Percentiles rank a stretch among this genome's conserved stretches.
Conservation (phyloP, 2,113 vertebrate species). For the Pelecanoides urinatrix region DNA sequence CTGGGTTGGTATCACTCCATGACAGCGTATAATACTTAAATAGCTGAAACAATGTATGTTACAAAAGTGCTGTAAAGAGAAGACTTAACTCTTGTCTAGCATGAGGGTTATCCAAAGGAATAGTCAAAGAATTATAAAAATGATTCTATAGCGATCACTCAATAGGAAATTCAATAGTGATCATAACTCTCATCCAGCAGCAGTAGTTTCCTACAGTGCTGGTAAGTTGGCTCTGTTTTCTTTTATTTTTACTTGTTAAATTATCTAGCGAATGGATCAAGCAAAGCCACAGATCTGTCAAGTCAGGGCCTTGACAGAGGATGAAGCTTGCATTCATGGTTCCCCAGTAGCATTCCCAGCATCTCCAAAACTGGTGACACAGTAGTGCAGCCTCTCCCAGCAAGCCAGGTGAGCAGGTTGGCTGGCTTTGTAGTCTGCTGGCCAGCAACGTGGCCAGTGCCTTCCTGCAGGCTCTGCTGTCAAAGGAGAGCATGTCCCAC, state of each 20-base stretch:
- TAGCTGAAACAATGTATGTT: background rate
- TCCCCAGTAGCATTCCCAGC: background rate
- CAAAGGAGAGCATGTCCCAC: background rate
- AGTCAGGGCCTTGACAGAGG: background rate
- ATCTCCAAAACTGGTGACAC: background rate
- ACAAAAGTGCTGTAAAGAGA: background rate
- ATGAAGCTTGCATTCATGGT: background rate
- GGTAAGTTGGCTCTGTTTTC: background rate
- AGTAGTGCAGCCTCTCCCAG: background rate
- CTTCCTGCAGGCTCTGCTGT: background rate
- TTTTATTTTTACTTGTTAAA: background rate
- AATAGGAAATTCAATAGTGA: background rate
- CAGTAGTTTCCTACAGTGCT: background rate
- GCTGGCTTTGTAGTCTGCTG: background rate
- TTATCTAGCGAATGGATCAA: background rate
- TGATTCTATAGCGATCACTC: fast-evolving
- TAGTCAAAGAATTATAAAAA: background rate
- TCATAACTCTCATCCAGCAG: background rate
- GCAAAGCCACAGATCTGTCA: background rate
- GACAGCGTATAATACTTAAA: background rate
- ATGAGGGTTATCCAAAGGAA: background rate
- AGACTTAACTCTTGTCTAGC: background rate
- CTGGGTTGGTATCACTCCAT: background rate
- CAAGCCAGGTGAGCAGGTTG: background rate
- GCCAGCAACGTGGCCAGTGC: fast-evolving